phyloP scores from a whole-genome alignment of 2,888 invertebrate species.

The Tromatobia lineatoria region DNA sequence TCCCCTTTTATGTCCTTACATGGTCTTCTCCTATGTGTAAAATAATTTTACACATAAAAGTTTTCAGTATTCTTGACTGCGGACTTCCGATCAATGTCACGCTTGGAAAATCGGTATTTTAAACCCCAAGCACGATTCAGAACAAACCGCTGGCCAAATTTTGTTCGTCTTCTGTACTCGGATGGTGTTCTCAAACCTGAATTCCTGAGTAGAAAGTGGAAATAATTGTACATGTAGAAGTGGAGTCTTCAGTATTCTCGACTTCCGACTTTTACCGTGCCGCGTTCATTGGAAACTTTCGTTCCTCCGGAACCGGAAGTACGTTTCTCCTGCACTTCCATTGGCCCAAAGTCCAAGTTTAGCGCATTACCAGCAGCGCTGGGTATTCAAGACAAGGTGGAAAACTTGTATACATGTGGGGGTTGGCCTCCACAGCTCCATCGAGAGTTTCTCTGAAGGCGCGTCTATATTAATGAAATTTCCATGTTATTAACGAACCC shows the following conservation, averaged over 20 bases:
- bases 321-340: neutral
- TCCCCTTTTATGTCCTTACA: no score
- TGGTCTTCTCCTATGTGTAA: no score
- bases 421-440: conserved; percentile 28
- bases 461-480: conserved; percentile 68
- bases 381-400: neutral
- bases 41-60: no score
- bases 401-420: conserved; percentile 37
- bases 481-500: conserved; percentile 58
- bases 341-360: conserved; percentile 23
- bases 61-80: no score
- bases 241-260: neutral
- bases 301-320: conserved; percentile 5
- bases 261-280: neutral
- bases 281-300: neutral
- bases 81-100: no score
- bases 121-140: neutral
- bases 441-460: conserved; percentile 49
- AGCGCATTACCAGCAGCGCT: conserved; percentile 2
- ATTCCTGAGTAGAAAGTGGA: neutral
- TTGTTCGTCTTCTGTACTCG: neutral
- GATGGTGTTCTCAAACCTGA: neutral
- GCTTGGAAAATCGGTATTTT: neutral
- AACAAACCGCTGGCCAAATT: neutral
- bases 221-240: neutral